Evolutionary conservation across 64 coral and sea anemone species (phyloP).

Genomic region (Exaiptasia diaphana): DNA sequence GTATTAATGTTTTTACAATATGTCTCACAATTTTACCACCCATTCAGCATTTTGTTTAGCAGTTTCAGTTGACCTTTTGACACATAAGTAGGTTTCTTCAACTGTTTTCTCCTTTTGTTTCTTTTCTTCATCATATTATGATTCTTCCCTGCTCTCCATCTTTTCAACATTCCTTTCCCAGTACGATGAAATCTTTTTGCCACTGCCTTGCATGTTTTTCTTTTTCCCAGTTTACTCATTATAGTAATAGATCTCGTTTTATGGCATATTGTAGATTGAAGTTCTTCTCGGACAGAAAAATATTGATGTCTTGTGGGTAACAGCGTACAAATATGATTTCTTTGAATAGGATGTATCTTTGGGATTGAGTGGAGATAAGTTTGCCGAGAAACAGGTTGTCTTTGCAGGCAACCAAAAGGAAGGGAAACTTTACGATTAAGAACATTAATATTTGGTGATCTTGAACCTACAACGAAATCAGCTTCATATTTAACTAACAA

Average conservation of each 20-base stretch:
- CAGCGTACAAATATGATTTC: no score
- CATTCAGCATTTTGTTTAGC: slow-evolving; percentile 85
- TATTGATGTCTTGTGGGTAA: no score
- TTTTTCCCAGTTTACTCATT: slow-evolving; percentile 71
- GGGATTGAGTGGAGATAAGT: no score
- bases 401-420: no score
- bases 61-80: slow-evolving; percentile 72
- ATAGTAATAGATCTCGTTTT: slow-evolving; percentile 4
- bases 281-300: no score
- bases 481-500: no score
- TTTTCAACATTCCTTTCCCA: slow-evolving; percentile 74
- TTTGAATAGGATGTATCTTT: no score
- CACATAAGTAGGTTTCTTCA: slow-evolving; percentile 66
- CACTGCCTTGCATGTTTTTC: slow-evolving; percentile 86
- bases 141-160: slow-evolving; percentile 73
- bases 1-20: no score
- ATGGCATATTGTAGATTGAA: not conserved
- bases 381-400: no score
- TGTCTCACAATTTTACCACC: slow-evolving; percentile 63
- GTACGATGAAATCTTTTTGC: slow-evolving; percentile 76
- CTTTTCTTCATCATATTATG: slow-evolving; percentile 90
- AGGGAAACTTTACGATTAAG: no score
- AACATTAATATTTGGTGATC: no score
- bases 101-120: slow-evolving; percentile 59
- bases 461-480: no score